These are phyloP conservation scores for Vicugna pacos DNA, from an alignment of 2,113 vertebrate genomes.

Conservation along the genomic window DNA sequence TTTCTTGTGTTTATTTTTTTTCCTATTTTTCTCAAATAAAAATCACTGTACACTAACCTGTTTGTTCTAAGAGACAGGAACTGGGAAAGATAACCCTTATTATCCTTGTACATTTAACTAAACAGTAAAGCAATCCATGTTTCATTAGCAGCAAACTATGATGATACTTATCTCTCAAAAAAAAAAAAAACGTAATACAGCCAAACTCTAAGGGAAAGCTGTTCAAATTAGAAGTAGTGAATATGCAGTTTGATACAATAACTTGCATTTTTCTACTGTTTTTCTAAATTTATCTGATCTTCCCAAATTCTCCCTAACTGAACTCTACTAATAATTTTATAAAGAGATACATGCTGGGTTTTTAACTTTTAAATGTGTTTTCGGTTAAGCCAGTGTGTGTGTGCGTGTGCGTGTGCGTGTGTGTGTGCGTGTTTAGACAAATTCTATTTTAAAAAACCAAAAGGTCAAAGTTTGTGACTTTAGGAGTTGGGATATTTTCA, in stretches of 20 bases:
- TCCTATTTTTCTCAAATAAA: conserved; percentile 47
- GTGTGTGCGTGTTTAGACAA: background rate
- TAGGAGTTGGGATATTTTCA: conserved; percentile 37
- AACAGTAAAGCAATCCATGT: background rate
- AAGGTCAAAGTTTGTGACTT: conserved; percentile 65
- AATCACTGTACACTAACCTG: background rate
- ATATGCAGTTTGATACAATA: background rate
- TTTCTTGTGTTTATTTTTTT: background rate
- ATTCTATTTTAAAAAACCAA: conserved; percentile 35
- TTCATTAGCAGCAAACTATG: background rate
- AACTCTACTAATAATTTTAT: conserved; percentile 33
- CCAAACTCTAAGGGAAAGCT: background rate
- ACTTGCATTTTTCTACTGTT: conserved; percentile 9
- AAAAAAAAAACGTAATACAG: background rate
- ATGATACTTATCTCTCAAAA: background rate
- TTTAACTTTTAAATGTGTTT: conserved; percentile 48
- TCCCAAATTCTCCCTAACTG: background rate
- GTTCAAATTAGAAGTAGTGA: background rate
- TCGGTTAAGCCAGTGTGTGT: background rate
- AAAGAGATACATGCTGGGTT: background rate
- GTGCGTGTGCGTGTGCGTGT: background rate
- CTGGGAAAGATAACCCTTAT: background rate
- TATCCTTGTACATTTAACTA: background rate
- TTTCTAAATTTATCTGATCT: conserved; percentile 39
- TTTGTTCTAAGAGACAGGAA: background rate